Conservation (phyloP, 2,888 invertebrate species). For the Coelopa pilipes region DNA sequence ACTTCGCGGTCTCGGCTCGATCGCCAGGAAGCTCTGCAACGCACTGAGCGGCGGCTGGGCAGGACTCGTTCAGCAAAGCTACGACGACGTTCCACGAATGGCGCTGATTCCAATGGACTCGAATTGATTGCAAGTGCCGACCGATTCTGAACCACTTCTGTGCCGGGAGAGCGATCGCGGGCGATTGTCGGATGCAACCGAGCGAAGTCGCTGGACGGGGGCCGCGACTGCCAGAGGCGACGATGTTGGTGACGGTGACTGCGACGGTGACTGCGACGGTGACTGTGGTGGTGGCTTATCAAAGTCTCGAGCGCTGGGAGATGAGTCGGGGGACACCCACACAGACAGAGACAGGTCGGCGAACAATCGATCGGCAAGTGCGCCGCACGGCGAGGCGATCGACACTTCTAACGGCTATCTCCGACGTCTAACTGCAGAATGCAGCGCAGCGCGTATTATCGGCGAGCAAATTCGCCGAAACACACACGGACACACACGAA, state of each 20-base stretch:
- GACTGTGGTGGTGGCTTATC: constrained; percentile 14
- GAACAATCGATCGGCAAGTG: constrained; percentile 34
- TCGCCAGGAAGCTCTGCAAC: constrained; percentile 40
- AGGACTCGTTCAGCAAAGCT: constrained; percentile 42
- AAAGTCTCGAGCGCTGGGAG: constrained; percentile 6
- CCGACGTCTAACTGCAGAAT: constrained; percentile 1
- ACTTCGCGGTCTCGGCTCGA: constrained; percentile 15
- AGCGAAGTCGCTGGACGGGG: not conserved
- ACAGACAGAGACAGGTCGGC: constrained; percentile 5
- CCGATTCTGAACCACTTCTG: constrained; percentile 1
- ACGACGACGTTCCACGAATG: not conserved
- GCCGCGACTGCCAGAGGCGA: no score
- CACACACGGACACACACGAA: no score
- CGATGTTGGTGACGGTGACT: constrained; percentile 1
- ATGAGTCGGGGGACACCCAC: not conserved
- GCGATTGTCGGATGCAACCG: constrained; percentile 24
- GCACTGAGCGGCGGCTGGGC: constrained; percentile 39
- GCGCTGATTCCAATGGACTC: not conserved
- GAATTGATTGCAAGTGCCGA: constrained; percentile 4
- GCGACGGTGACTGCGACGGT: constrained; percentile 13
- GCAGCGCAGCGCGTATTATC: constrained; percentile 1
- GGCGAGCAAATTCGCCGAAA: no score
- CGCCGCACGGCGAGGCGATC: constrained; percentile 7
- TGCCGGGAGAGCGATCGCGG: constrained; percentile 22
- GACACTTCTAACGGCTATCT: not conserved